A percentile compares a stretch with the other conserved stretches of the same genome.
Conservation (phyloP, 2,113 vertebrate genomes). For the Lepus europaeus region DNA sequence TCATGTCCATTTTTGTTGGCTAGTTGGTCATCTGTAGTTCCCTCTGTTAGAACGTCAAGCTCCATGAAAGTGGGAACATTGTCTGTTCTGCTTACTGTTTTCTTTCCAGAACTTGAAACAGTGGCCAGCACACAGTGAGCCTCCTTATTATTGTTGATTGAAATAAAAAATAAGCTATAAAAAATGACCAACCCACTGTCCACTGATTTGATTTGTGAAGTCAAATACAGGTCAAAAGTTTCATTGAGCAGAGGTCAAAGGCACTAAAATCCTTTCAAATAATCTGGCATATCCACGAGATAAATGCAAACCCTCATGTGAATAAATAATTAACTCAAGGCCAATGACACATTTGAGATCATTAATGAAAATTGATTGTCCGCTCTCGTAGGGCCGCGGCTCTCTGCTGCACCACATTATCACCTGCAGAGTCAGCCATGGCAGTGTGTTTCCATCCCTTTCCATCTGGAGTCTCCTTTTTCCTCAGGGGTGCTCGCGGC, state of each 20-base stretch:
- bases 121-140: not conserved
- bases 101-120: conserved; percentile 18
- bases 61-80: not conserved
- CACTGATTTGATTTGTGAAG: conserved; percentile 44
- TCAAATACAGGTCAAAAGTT: conserved; percentile 70
- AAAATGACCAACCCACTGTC: conserved; percentile 7
- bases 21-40: not conserved
- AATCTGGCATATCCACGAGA: conserved; percentile 70
- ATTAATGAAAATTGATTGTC: conserved; percentile 81
- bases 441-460: conserved; percentile 16
- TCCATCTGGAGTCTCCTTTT: conserved; percentile 7
- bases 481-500: not conserved
- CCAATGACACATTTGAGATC: conserved; percentile 66
- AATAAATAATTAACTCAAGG: conserved; percentile 82
- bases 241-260: conserved; percentile 76
- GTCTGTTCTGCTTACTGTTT: conserved; percentile 14
- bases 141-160: conserved; percentile 51
- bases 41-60: not conserved
- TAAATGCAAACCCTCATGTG: conserved; percentile 76
- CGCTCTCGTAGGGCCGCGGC: conserved; percentile 36
- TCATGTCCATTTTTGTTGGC: not conserved
- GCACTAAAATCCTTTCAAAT: conserved; percentile 80
- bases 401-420: not conserved
- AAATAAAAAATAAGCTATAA: conserved; percentile 50
- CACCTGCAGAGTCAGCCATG: conserved; percentile 47